Conservation (phyloP, 2,888 invertebrate species). For the Callosobruchus maculatus region DNA sequence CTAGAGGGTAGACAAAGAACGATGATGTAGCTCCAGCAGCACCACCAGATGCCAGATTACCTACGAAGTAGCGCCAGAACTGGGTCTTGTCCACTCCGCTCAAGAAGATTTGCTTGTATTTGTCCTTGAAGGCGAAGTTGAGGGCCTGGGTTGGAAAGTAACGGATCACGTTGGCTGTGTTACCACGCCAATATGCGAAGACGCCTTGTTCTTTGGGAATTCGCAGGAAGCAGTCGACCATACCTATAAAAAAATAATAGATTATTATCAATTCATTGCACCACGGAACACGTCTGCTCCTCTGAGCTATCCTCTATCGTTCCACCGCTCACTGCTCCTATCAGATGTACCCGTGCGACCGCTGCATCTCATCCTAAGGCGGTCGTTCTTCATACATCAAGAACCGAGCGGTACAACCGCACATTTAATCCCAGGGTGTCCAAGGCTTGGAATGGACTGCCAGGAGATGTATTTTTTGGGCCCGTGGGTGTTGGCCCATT, state of each 20-base stretch:
- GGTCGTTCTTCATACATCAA: too few species aligned
- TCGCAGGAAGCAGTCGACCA: conserved; percentile 78
- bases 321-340: too few species aligned
- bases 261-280: too few species aligned
- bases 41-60: conserved; percentile 89
- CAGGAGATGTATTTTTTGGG: too few species aligned
- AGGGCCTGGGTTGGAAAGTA: conserved; percentile 81
- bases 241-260: conserved; percentile 59
- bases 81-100: conserved; percentile 82
- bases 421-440: too few species aligned
- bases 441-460: too few species aligned
- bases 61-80: conserved; percentile 84
- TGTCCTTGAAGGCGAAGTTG: conserved; percentile 94
- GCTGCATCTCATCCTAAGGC: too few species aligned
- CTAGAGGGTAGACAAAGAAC: conserved; percentile 92
- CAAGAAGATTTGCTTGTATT: conserved; percentile 84
- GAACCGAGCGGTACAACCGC: too few species aligned
- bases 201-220: conserved; percentile 87
- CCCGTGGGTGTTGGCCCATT: too few species aligned
- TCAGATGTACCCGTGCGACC: too few species aligned
- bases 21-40: conserved; percentile 92
- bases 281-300: too few species aligned
- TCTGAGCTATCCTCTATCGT: too few species aligned
- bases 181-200: conserved; percentile 86
- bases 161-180: conserved; percentile 89